phyloP scores from a whole-genome alignment of 2,888 invertebrate species.

The Alcis repandata region DNA sequence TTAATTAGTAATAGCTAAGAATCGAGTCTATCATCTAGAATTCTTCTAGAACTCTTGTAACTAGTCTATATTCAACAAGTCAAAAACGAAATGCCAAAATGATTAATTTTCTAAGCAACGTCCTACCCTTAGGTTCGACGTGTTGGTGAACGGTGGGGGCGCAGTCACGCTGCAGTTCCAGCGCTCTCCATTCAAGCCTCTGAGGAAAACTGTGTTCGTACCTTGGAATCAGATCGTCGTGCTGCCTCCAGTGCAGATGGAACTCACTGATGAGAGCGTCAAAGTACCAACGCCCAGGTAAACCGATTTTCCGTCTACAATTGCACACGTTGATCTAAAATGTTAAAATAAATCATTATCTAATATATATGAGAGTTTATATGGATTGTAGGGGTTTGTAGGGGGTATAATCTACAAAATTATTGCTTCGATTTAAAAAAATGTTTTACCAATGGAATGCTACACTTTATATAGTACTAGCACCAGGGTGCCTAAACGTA shows the following conservation, averaged over 20 bases:
- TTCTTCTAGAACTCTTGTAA: too few species aligned
- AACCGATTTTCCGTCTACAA: background rate
- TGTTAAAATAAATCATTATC: too few species aligned
- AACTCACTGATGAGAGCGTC: constrained; percentile 91
- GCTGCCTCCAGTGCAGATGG: constrained; percentile 95
- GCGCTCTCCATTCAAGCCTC: constrained; percentile 96
- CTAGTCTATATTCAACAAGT: too few species aligned
- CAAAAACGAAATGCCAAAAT: background rate
- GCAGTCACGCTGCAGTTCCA: constrained; percentile 98
- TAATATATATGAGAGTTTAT: too few species aligned
- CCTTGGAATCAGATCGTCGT: constrained; percentile 99
- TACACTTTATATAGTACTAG: too few species aligned
- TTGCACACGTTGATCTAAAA: background rate
- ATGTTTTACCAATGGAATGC: too few species aligned
- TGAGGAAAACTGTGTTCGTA: constrained; percentile 96
- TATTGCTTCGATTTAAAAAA: too few species aligned
- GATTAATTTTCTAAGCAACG: background rate
- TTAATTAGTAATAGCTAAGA: too few species aligned
- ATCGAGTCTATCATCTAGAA: too few species aligned
- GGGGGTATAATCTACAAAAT: too few species aligned
- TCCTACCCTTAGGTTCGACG: constrained; percentile 94
- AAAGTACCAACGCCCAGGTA: constrained; percentile 83
- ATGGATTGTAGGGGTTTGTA: too few species aligned
- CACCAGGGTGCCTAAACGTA: too few species aligned
- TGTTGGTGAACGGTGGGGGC: constrained; percentile 99